Evolutionary conservation across 2,797 vertebrate genomes (phyloP).

Genomic region (Gorsachius magnificus): DNA sequence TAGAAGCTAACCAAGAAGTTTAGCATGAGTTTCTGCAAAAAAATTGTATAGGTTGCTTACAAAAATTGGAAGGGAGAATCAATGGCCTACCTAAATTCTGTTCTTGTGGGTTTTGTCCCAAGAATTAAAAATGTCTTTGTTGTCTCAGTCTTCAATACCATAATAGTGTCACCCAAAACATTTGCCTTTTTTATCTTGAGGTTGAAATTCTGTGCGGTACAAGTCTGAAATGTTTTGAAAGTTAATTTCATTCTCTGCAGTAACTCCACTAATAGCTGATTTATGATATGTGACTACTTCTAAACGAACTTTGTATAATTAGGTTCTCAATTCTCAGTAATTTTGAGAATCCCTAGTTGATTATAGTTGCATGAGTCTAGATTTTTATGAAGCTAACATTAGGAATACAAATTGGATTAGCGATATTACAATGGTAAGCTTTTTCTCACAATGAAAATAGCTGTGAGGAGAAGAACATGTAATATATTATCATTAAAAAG

Average conservation of each 20-base stretch:
- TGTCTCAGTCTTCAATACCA: neutral
- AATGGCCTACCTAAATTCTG: neutral
- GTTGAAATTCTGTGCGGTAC: neutral
- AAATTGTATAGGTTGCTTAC: fast-evolving
- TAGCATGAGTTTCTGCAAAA: neutral
- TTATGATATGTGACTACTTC: conserved; percentile 54
- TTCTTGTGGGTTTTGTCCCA: fast-evolving
- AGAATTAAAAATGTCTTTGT: neutral
- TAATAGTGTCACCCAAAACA: neutral
- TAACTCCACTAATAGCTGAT: conserved; percentile 31
- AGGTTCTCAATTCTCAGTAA: conserved; percentile 56
- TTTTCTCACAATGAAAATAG: conserved; percentile 35
- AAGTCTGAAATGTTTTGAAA: neutral
- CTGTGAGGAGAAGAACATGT: neutral
- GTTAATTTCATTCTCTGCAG: conserved; percentile 41
- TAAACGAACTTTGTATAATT: conserved; percentile 60
- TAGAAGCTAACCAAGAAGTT: neutral
- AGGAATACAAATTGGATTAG: conserved; percentile 58
- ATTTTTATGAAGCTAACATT: conserved; percentile 47
- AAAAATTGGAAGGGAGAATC: neutral
- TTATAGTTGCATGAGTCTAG: conserved; percentile 19
- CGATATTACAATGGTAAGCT: conserved; percentile 13
- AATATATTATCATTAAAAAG: neutral
- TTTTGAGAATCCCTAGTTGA: conserved; percentile 49
- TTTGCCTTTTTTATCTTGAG: neutral